Percentiles rank a stretch among this genome's conserved stretches.
Conservation (phyloP, 2,113 vertebrate species). For the Ancistrus triradiatus region DNA sequence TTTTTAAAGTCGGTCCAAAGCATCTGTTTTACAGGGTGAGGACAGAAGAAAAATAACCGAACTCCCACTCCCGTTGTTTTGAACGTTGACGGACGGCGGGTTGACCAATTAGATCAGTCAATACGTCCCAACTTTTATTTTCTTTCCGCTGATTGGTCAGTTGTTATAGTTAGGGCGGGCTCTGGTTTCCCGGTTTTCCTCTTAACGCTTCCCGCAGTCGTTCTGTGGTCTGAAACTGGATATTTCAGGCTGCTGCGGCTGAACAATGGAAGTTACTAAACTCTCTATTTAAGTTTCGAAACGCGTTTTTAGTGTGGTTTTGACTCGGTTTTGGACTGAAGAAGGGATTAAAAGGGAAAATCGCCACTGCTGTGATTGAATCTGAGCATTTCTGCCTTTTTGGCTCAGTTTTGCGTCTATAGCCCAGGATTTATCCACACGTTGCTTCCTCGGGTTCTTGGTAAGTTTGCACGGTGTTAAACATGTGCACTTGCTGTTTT, state of each 20-base stretch:
- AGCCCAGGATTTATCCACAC: too few relatives aligned
- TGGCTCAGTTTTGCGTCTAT: too few relatives aligned
- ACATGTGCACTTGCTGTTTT: too few relatives aligned
- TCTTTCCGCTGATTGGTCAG: conserved; percentile 51
- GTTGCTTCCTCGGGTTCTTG: too few relatives aligned
- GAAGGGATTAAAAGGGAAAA: too few relatives aligned
- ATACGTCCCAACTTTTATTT: conserved; percentile 49
- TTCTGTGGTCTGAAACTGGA: not conserved
- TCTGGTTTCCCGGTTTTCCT: conserved; percentile 60
- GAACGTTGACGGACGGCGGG: conserved; percentile 21
- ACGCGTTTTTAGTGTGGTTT: too few relatives aligned
- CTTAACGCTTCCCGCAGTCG: conserved; percentile 49
- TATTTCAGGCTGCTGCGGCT: not conserved
- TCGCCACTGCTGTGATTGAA: too few relatives aligned
- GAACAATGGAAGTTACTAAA: conserved; percentile 36
- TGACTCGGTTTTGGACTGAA: too few relatives aligned
- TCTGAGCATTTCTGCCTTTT: too few relatives aligned
- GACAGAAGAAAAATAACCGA: not conserved
- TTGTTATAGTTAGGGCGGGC: conserved; percentile 43
- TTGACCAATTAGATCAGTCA: conserved; percentile 55
- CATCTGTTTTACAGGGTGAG: too few relatives aligned
- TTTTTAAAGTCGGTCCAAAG: too few relatives aligned
- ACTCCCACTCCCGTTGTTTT: conserved; percentile 11
- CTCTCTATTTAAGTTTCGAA: not conserved
- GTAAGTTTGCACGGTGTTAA: too few relatives aligned